Percentiles rank a stretch among this genome's conserved stretches.
Evolutionary conservation across 2,113 vertebrate genomes (phyloP).

Genomic region (Eclectus roratus): DNA sequence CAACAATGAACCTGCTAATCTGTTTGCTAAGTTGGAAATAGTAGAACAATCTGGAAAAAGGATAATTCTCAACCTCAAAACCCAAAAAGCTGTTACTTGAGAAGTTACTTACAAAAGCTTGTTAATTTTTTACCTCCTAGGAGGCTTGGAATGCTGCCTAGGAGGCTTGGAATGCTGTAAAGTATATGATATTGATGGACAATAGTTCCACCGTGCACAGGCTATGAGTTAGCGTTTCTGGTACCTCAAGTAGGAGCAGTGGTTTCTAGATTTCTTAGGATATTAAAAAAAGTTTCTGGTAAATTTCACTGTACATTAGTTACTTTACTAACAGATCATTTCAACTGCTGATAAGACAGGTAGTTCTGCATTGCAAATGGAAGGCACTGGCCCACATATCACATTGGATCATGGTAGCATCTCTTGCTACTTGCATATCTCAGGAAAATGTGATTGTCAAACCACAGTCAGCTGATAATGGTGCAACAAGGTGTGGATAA

Average conservation of each 20-base stretch:
- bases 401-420: neutral
- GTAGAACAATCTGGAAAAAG: neutral
- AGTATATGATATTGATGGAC: neutral
- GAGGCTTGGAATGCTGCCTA: neutral
- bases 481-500: neutral
- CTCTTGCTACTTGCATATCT: neutral
- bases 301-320: neutral
- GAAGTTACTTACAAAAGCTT: neutral
- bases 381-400: neutral
- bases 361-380: neutral
- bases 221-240: neutral
- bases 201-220: rapidly evolving
- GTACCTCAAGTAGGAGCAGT: neutral
- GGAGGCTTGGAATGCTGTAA: neutral
- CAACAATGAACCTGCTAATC: neutral
- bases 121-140: neutral
- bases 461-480: neutral
- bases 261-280: neutral
- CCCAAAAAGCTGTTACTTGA: neutral
- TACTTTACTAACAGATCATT: neutral
- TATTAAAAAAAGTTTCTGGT: neutral
- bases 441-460: neutral
- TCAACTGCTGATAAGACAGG: neutral
- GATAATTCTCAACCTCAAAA: neutral
- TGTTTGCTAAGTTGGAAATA: neutral